A percentile compares a stretch with the other conserved stretches of the same genome.
Evolutionary conservation across 1,140 invertebrate genomes (phyloP).

Genomic region (Drosophila pruinosa): DNA sequence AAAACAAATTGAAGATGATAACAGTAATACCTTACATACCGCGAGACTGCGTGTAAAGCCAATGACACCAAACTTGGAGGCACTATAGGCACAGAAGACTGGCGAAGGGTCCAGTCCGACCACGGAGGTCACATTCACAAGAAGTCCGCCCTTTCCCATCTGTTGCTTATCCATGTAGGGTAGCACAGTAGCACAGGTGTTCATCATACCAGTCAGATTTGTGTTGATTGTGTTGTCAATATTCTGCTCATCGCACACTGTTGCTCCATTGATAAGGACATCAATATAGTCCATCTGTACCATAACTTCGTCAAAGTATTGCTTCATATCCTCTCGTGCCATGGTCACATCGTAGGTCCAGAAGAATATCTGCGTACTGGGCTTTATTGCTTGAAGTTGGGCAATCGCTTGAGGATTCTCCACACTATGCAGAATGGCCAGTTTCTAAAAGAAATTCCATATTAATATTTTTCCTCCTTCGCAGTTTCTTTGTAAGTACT

Average conservation of each 20-base stretch:
- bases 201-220: slow-evolving; percentile 74
- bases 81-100: slow-evolving; percentile 83
- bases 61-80: slow-evolving; percentile 84
- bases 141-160: slow-evolving; percentile 85
- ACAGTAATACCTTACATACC: slow-evolving; percentile 43
- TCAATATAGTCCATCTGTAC: slow-evolving; percentile 77
- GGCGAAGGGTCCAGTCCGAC: slow-evolving; percentile 83
- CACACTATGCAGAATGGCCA: slow-evolving; percentile 68
- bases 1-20: neutral
- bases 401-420: slow-evolving; percentile 71
- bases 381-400: slow-evolving; percentile 67
- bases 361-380: slow-evolving; percentile 70
- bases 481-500: slow-evolving; percentile 24
- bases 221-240: slow-evolving; percentile 71
- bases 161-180: slow-evolving; percentile 85
- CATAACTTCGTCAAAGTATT: slow-evolving; percentile 72
- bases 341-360: slow-evolving; percentile 78
- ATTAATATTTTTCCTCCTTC: neutral
- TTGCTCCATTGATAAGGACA: slow-evolving; percentile 73
- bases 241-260: slow-evolving; percentile 65
- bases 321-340: slow-evolving; percentile 69
- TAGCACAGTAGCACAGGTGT: slow-evolving; percentile 65
- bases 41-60: slow-evolving; percentile 83
- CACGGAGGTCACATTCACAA: slow-evolving; percentile 87
- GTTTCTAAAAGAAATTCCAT: slow-evolving; percentile 48